These are phyloP conservation scores for Stictocephala bisonia DNA, from an alignment of 2,888 invertebrate genomes.

Conservation along the genomic window DNA sequence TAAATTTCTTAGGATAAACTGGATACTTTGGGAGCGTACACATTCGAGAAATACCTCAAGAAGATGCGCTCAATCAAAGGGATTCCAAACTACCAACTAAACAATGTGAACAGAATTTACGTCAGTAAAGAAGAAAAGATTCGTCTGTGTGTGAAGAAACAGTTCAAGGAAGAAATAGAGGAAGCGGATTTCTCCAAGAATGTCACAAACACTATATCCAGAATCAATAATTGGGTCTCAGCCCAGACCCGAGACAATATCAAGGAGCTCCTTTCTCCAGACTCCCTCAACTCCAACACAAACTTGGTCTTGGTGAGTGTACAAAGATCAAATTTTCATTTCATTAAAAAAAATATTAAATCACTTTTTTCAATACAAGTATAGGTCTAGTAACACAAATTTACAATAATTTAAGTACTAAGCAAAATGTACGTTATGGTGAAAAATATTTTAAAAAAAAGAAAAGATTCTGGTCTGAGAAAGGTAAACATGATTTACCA, in stretches of 20 bases:
- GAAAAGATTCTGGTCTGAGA: too few species aligned
- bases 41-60: conserved; percentile 74
- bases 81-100: conserved; percentile 76
- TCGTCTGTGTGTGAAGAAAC: conserved; percentile 74
- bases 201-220: conserved; percentile 69
- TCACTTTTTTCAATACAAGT: too few species aligned
- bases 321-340: background rate
- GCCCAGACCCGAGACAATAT: conserved; percentile 81
- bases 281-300: conserved; percentile 72
- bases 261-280: conserved; percentile 75
- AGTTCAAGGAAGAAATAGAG: conserved; percentile 67
- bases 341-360: too few species aligned
- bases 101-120: conserved; percentile 82
- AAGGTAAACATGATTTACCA: too few species aligned
- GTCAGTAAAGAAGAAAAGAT: conserved; percentile 71
- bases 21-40: conserved; percentile 78
- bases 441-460: too few species aligned
- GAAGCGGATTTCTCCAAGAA: conserved; percentile 71
- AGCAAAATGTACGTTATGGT: too few species aligned
- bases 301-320: conserved; percentile 73
- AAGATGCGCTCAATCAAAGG: conserved; percentile 65
- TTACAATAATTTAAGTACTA: too few species aligned
- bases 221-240: conserved; percentile 84
- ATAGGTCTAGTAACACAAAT: too few species aligned
- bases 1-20: conserved; percentile 73